Base-by-base conservation (phyloP, 2,113 vertebrate species). In the Pungitius pungitius region DNA sequence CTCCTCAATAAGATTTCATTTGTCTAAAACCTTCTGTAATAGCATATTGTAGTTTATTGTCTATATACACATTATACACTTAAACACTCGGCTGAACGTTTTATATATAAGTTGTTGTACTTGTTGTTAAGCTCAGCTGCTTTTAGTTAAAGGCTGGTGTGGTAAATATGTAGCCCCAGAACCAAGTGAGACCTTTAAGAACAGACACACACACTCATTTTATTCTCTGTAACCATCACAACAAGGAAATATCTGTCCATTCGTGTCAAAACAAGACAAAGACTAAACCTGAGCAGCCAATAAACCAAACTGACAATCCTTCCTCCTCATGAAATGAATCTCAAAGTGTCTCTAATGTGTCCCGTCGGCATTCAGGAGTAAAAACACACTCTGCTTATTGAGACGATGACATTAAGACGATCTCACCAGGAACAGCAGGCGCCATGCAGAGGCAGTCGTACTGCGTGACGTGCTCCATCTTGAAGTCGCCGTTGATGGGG, bases 401-500 rank as follows among this genome's bases (percentile, higher is more conserved):
- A 14, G 5, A 47, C n/a, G n/a, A n/a, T n/a, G n/a, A n/a, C n/a
- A n/a, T n/a, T n/a, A n/a, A 20, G 0, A 6, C 0, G 12, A 13
- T 24, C 92, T 94, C 90, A 99, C 97, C 96, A 88, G 91, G 20
- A 49, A 90, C 69, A 47, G 88, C 47, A 0, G 95, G 93, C 0
- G 95, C 95, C 89, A 96, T 86, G 43, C 98, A 99, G 80, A 94
- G 89, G 81, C 98, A 99, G 79, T 94, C 95, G 51, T 96, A 99
- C 45, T 90, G 94, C 0, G 96, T 99, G 55, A 96, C 85, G 3
- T 94, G 88, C 15, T 97, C 95, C 82, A 93, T 83, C 87, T 60
- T 95, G 75, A 92, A 99, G 20, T 96, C 65, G 0, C 95, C 89
- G 88, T 99, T 96, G 89, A 99, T 98, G 20, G 97, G 97, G 74